Conservation (phyloP, 2,888 invertebrate genomes). For the Cloeon dipterum region DNA sequence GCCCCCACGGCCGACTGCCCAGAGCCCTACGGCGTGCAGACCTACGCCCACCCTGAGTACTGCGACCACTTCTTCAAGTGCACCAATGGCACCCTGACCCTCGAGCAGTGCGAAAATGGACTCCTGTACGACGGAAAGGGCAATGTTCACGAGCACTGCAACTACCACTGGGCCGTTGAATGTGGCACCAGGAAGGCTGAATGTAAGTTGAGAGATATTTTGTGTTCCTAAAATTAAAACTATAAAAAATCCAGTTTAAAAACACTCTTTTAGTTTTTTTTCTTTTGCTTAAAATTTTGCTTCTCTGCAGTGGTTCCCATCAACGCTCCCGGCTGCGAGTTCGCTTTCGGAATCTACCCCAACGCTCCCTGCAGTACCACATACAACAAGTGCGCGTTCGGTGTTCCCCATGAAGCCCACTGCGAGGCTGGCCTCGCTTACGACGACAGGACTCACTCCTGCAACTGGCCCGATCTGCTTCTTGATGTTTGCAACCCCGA, state of each 20-base stretch:
- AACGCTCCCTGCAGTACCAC: constrained; percentile 58
- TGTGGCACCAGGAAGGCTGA: constrained; percentile 63
- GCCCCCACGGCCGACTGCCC: constrained; percentile 53
- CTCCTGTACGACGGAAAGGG: constrained; percentile 79
- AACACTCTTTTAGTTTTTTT: neutral
- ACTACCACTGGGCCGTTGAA: constrained; percentile 81
- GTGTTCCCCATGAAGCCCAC: constrained; percentile 52
- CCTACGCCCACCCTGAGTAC: constrained; percentile 67
- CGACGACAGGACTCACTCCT: constrained; percentile 66
- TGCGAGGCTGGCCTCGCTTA: constrained; percentile 77
- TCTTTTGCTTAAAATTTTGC: neutral
- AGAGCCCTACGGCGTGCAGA: constrained; percentile 53
- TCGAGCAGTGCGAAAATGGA: constrained; percentile 81
- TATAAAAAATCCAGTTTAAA: neutral
- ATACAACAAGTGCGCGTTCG: constrained; percentile 68
- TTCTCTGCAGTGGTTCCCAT: constrained; percentile 50
- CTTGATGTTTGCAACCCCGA: constrained; percentile 73
- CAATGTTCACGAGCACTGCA: constrained; percentile 74
- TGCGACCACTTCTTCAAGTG: constrained; percentile 82
- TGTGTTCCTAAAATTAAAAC: neutral
- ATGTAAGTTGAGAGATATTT: no score
- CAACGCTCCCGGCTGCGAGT: constrained; percentile 63
- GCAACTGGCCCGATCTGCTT: constrained; percentile 86
- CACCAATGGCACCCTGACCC: constrained; percentile 69
- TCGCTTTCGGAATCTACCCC: constrained; percentile 72